Evolutionary conservation across 2,888 invertebrate genomes (phyloP).

Genomic region (Latrodectus hesperus): DNA sequence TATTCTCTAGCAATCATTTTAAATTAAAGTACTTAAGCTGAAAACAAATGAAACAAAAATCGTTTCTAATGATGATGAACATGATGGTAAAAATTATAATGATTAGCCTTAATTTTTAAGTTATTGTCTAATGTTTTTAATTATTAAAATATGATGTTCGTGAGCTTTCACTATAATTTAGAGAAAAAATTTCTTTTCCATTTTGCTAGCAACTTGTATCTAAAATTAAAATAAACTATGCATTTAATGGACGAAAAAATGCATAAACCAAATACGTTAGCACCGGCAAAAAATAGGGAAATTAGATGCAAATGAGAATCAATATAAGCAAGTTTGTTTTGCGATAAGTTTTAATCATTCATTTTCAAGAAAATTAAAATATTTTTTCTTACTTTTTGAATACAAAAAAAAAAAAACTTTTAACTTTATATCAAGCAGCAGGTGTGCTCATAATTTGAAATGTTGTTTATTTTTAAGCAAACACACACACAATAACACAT

Average conservation of each 20-base stretch:
- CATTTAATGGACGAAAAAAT: constrained; percentile 30
- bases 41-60: too few relatives aligned
- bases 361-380: constrained; percentile 24
- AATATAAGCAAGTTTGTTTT: constrained; percentile 39
- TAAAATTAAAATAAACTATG: constrained; percentile 33
- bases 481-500: too few relatives aligned
- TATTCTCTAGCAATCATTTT: too few relatives aligned
- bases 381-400: constrained; percentile 12
- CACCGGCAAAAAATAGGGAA: constrained; percentile 14
- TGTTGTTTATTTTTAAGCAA: too few relatives aligned
- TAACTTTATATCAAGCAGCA: constrained; percentile 34
- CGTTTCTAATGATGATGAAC: too few relatives aligned
- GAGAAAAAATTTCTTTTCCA: constrained; percentile 22
- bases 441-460: neutral
- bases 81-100: too few relatives aligned
- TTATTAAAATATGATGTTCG: constrained; percentile 30
- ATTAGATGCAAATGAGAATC: constrained; percentile 50
- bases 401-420: constrained; percentile 16
- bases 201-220: constrained; percentile 19
- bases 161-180: constrained; percentile 9
- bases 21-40: too few relatives aligned
- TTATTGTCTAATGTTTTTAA: constrained; percentile 31
- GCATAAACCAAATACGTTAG: constrained; percentile 24
- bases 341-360: constrained; percentile 31
- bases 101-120: constrained; percentile 23